Evolutionary conservation across 2,113 vertebrate genomes (phyloP).

Genomic region (Cyprichromis sp.): DNA sequence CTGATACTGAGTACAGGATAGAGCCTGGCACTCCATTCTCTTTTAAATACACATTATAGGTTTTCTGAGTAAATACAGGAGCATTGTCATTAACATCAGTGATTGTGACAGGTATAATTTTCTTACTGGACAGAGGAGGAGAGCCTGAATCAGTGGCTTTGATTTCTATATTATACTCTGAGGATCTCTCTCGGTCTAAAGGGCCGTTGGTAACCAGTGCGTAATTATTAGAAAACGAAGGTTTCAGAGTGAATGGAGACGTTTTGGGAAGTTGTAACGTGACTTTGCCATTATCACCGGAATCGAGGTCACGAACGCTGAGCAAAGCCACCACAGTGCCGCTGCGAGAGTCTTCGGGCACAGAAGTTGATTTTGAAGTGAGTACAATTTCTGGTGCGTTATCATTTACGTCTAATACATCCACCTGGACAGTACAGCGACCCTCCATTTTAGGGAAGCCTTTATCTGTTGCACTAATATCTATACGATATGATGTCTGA

Average conservation of each 20-base stretch:
- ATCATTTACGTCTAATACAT: conserved; percentile 64
- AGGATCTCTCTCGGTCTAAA: conserved; percentile 38
- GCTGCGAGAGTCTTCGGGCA: conserved; percentile 38
- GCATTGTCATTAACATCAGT: conserved; percentile 85
- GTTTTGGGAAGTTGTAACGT: background rate
- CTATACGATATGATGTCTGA: conserved; percentile 51
- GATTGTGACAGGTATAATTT: conserved; percentile 72
- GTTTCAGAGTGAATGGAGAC: conserved; percentile 40
- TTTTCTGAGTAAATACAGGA: conserved; percentile 67
- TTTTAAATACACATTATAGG: conserved; percentile 77
- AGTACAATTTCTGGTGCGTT: conserved; percentile 63
- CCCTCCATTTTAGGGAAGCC: conserved; percentile 57
- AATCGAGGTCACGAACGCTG: conserved; percentile 50
- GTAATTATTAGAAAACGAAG: conserved; percentile 53
- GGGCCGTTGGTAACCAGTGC: conserved; percentile 24
- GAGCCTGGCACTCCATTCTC: conserved; percentile 69
- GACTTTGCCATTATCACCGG: conserved; percentile 51
- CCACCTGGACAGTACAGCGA: conserved; percentile 53
- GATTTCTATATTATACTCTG: conserved; percentile 69
- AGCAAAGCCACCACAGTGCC: conserved; percentile 66
- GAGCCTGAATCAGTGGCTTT: conserved; percentile 76
- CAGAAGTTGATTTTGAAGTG: conserved; percentile 50
- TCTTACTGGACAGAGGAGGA: conserved; percentile 70
- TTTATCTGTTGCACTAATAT: conserved; percentile 64
- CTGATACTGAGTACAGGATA: background rate